Evolutionary conservation across 2,888 invertebrate genomes (phyloP), one percentile per base, ranked within the genome.

Genomic region (Agriopis marginaria): DNA sequence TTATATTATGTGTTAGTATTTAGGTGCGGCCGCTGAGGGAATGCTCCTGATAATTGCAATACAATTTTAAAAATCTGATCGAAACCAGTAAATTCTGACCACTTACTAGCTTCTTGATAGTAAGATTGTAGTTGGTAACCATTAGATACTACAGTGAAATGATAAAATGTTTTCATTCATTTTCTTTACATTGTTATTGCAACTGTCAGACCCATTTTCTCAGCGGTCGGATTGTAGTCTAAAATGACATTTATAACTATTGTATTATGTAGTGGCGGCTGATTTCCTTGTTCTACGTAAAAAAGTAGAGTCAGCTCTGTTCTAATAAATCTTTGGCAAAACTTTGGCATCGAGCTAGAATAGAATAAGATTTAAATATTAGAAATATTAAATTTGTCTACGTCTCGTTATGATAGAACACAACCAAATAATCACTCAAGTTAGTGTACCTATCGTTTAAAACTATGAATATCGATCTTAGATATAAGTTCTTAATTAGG

Each of bases 391-490:
- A 32, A 32, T 5, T 89, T 82, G 76, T 85, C 88, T 89, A 89
- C 81, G 80, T 82, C 87, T 82, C 87, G 86, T 89, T 89, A 89
- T 84, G 79, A 86, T 88, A 89, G 81, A 89, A 92, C 93, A 93
- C 93, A 93, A 93, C 93, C 92, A 88, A 92, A 89, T 89, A 88
- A 91, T 92, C 92, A 92, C 93, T 89, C 92, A 83, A 86, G 89
- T 90, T 89, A 88, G 89, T 90, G 87, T 74, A 66, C 64, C 60
- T 70, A 60, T 45, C 47, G n/a, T 45, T 44, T 47, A 53, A 44
- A 42, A 68, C 63, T 62, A 63, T 66, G 58, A 63, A 62, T 68
- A 68, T 66, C 53, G 66, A 66, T 66, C 65, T 59, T 64, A 71
- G 64, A 68, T 65, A 59, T 68, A 50, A 51, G 49, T 7, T 14